Base-by-base conservation (phyloP, 1,140 invertebrate species). In the Palaemon carinicauda region DNA sequence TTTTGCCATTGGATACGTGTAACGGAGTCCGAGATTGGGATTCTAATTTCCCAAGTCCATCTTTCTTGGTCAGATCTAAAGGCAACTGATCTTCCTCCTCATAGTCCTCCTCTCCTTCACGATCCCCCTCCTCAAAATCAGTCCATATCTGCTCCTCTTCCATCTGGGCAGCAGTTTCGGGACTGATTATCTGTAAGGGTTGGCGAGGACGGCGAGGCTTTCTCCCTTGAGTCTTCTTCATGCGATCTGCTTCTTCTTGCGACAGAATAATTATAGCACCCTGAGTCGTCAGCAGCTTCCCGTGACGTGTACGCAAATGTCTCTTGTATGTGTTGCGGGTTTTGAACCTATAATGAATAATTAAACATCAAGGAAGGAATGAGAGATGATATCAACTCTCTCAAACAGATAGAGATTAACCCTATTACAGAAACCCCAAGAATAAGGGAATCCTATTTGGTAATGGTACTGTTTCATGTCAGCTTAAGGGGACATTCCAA, bases 321-420 rank as follows among this genome's bases (percentile, higher is more conserved):
- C 94, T 91, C 90, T 94, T 94, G 90, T 94, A 94, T 14, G 94
- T 94, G 86, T 94, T 94, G 27, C 94, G 91, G 0, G 94, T 94
- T 91, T 94, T 94, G 89, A 94, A 94, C 82, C 93, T 93, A 80
- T 15, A 56, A 51, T 51, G 69, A 12, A 27, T 12, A 21, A 19
- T 9, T 1, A 56, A 3, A 52, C 12, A 24, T 83, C 12, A 33
- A 21, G 21, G 12, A n/a, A n/a, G 71, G 1, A 9, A 33, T 29
- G 15, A 31, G 31, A 19, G 24, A 33, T n/a, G n/a, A n/a, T n/a
- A n/a, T n/a, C n/a, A n/a, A n/a, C n/a, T n/a, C n/a, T n/a, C n/a
- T n/a, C n/a, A n/a, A n/a, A n/a, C n/a, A n/a, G n/a, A n/a, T n/a
- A n/a, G n/a, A n/a, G n/a, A n/a, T n/a, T n/a, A n/a, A n/a, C n/a